phyloP scores from a whole-genome alignment of 2,113 vertebrate genomes.

The Odocoileus hemionus region DNA sequence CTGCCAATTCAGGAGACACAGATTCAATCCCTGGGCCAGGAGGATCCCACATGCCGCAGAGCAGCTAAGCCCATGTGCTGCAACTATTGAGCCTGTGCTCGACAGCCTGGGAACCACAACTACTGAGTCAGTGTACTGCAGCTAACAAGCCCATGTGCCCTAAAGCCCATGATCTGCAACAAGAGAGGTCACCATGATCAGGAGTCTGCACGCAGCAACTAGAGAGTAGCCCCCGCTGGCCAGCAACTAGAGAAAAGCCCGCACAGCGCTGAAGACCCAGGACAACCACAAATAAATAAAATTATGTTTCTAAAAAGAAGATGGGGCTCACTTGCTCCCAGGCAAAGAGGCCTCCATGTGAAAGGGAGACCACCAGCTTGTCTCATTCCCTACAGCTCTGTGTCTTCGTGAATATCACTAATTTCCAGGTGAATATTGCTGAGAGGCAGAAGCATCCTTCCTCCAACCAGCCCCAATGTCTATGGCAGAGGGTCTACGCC shows the following conservation, averaged over 20 bases:
- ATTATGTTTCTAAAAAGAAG: neutral
- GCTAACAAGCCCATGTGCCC: neutral
- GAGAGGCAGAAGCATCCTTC: neutral
- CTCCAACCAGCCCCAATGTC: too few relatives aligned
- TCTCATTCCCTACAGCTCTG: neutral
- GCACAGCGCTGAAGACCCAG: neutral
- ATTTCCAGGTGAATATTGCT: neutral
- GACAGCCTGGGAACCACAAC: neutral
- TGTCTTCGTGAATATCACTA: neutral
- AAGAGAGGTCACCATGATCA: neutral
- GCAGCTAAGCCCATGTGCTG: neutral
- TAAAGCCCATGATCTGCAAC: neutral
- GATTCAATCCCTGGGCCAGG: neutral
- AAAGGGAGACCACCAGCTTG: neutral
- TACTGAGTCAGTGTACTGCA: neutral
- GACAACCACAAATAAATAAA: neutral
- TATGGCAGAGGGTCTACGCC: neutral
- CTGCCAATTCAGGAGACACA: neutral
- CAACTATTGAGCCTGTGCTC: neutral
- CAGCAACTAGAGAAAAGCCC: neutral
- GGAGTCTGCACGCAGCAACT: neutral
- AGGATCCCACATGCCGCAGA: neutral
- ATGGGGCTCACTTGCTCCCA: neutral
- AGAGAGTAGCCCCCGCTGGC: neutral
- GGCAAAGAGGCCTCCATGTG: neutral